These are phyloP conservation scores for Neoitamus cyanurus DNA, from an alignment of 2,888 invertebrate species.

Conservation along the genomic window DNA sequence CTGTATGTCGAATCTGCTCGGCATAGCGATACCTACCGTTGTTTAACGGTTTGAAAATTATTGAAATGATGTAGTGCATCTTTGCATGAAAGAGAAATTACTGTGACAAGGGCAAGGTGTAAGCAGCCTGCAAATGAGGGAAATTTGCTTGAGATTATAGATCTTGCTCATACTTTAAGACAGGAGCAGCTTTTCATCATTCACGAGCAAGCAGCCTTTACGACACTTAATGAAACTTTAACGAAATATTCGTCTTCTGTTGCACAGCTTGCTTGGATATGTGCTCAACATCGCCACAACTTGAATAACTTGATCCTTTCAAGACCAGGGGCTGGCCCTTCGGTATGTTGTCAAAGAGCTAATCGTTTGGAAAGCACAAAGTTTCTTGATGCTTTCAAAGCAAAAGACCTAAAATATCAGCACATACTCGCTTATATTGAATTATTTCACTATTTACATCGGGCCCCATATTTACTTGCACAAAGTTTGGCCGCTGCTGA, in stretches of 20 bases:
- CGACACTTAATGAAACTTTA: conserved; percentile 80
- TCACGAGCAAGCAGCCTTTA: conserved; percentile 85
- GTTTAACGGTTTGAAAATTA: no score
- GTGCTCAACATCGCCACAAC: conserved; percentile 86
- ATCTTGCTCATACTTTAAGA: conserved; percentile 65
- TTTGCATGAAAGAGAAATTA: no score
- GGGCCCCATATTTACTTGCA: conserved; percentile 77
- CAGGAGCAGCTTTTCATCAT: conserved; percentile 86
- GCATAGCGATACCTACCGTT: no score
- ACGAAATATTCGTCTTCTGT: conserved; percentile 70
- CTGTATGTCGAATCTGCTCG: no score
- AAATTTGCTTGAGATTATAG: conserved; percentile 66
- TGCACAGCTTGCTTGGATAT: conserved; percentile 85
- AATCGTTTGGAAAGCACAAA: conserved; percentile 72
- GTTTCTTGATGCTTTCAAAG: conserved; percentile 86
- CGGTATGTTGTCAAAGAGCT: conserved; percentile 79
- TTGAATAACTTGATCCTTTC: conserved; percentile 80
- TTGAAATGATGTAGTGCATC: no score
- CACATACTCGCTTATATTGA: conserved; percentile 75
- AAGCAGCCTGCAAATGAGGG: conserved; percentile 63
- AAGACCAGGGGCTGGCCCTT: conserved; percentile 79
- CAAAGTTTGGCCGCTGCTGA: conserved; percentile 77
- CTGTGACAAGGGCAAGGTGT: no score
- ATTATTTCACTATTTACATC: conserved; percentile 75
- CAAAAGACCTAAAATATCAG: conserved; percentile 84